A percentile compares a stretch with the other conserved stretches of the same genome.
These are phyloP conservation scores for Zoanthus sansibaricus DNA, from an alignment of 92 coral and sea anemone species.

Conservation along the genomic window DNA sequence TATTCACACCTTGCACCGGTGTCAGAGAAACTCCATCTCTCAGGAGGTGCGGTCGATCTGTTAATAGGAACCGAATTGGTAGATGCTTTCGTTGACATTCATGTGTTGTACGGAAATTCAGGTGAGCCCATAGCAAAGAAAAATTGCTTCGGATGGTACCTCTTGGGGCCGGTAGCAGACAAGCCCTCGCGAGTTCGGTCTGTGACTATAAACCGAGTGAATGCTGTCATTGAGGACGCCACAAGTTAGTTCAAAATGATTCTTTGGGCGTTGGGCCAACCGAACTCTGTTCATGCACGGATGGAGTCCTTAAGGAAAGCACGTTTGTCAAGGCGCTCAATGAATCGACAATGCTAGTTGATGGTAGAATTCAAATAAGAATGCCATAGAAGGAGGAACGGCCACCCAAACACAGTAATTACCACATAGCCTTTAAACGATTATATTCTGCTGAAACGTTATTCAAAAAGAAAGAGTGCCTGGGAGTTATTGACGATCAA, in stretches of 20 bases:
- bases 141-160: conserved; percentile 77
- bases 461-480: conserved; percentile 68
- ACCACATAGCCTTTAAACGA: conserved; percentile 66
- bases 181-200: conserved; percentile 39
- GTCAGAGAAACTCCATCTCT: conserved; percentile 43
- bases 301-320: conserved; percentile 58
- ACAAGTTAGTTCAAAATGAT: conserved; percentile 65
- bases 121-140: conserved; percentile 70
- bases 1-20: conserved; percentile 54
- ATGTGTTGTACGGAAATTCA: conserved; percentile 40
- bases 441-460: conserved; percentile 68
- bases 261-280: conserved; percentile 76
- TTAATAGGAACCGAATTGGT: conserved; percentile 73
- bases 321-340: conserved; percentile 71
- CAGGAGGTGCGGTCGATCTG: conserved; percentile 68
- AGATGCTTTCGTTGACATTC: conserved; percentile 65
- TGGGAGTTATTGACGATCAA: conserved; percentile 48
- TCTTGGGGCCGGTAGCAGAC: conserved; percentile 55
- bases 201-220: conserved; percentile 62
- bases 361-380: conserved; percentile 62
- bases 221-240: conserved; percentile 60
- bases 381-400: conserved; percentile 70
- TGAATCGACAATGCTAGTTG: conserved; percentile 60
- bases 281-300: conserved; percentile 78
- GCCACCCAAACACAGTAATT: conserved; percentile 73